Evolutionary conservation across 2,113 vertebrate species (phyloP).

Genomic region (Xyrauchen texanus): DNA sequence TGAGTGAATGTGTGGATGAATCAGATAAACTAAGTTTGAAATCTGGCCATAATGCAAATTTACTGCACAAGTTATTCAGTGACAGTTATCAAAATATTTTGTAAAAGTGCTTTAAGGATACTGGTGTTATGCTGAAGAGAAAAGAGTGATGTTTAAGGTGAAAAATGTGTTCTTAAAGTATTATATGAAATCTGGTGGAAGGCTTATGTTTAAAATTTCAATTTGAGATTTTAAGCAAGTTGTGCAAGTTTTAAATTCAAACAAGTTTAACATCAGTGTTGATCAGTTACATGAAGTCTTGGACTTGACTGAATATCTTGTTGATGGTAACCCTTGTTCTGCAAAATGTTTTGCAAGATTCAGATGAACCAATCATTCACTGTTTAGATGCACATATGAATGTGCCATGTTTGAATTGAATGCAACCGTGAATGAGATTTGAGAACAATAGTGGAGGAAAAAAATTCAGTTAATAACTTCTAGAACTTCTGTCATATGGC

Average conservation of each 20-base stretch:
- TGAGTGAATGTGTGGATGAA: constrained; percentile 32
- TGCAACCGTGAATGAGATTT: too few species aligned
- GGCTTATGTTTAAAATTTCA: neutral
- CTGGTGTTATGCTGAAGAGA: constrained; percentile 42
- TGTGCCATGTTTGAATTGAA: too few species aligned
- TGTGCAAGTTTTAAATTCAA: neutral
- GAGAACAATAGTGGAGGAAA: too few species aligned
- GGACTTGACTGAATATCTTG: too few species aligned
- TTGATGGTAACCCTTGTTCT: too few species aligned
- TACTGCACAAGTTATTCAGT: constrained; percentile 14
- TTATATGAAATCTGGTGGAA: neutral
- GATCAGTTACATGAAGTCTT: neutral
- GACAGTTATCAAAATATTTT: constrained; percentile 42
- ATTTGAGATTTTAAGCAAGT: too few species aligned
- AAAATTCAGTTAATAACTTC: too few species aligned
- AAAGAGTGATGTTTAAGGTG: neutral
- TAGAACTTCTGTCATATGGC: too few species aligned
- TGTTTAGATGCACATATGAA: too few species aligned
- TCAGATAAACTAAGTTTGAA: constrained; percentile 40
- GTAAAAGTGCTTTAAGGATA: neutral
- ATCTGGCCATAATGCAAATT: constrained; percentile 38
- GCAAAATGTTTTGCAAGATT: too few species aligned
- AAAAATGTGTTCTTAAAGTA: neutral
- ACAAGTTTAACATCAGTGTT: neutral
- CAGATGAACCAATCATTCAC: too few species aligned